These are phyloP conservation scores for Nothobranchius kuhntae DNA, from an alignment of 2,113 vertebrate genomes.

Conservation along the genomic window DNA sequence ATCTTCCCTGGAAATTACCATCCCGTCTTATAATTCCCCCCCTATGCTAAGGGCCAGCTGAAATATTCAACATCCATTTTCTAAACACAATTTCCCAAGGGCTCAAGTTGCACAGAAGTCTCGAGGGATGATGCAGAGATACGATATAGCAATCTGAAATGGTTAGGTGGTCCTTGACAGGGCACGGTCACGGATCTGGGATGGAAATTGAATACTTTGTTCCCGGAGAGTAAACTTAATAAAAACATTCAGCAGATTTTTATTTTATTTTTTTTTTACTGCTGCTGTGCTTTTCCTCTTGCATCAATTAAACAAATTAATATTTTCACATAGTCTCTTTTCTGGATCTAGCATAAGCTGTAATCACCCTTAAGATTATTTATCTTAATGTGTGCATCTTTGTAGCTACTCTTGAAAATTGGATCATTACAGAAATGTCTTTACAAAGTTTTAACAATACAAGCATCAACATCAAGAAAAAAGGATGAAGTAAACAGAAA, in stretches of 20 bases:
- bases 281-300: neutral
- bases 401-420: neutral
- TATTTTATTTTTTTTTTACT: neutral
- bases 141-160: conserved; percentile 5
- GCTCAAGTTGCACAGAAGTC: conserved; percentile 26
- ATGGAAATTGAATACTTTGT: neutral
- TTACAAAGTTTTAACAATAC: neutral
- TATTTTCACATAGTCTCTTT: neutral
- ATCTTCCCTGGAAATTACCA: conserved; percentile 63
- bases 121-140: neutral
- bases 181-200: neutral
- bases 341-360: neutral
- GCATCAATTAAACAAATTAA: conserved; percentile 1
- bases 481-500: neutral
- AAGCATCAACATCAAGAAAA: neutral
- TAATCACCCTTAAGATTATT: neutral
- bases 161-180: conserved; percentile 18
- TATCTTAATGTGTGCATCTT: neutral
- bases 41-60: conserved; percentile 47
- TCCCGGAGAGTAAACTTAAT: neutral
- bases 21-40: conserved; percentile 47
- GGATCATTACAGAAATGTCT: neutral
- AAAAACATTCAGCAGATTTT: neutral
- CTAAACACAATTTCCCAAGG: conserved; percentile 31
- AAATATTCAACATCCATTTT: conserved; percentile 48